Conservation (phyloP, 2,113 vertebrate genomes). For the Hyaena hyaena region DNA sequence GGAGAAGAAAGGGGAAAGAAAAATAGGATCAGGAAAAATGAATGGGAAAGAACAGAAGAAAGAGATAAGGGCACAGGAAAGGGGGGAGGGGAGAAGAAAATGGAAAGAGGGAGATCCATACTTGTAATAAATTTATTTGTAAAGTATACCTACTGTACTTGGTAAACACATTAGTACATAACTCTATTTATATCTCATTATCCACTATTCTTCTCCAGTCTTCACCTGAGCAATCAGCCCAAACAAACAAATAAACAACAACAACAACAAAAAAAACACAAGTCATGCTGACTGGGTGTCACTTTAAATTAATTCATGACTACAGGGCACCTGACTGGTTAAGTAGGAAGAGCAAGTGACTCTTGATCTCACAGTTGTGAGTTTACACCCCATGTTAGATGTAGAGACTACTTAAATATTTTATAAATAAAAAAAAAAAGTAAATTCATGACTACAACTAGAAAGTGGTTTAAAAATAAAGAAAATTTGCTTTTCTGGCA, state of each 20-base stretch:
- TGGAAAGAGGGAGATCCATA: neutral
- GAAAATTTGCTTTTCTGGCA: neutral
- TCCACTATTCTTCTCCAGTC: neutral
- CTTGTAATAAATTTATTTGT: neutral
- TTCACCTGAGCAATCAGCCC: neutral
- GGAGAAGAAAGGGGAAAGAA: neutral
- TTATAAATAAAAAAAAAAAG: no score
- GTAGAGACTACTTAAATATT: no score
- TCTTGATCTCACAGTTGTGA: no score
- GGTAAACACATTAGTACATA: neutral
- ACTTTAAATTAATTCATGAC: neutral
- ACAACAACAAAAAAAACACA: neutral
- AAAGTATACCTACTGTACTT: neutral
- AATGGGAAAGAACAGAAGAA: neutral
- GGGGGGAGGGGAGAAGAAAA: neutral
- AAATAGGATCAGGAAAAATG: neutral
- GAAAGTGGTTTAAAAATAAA: conserved; percentile 25
- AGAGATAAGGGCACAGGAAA: neutral
- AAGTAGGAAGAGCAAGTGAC: no score
- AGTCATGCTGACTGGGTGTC: neutral
- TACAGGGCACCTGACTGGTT: neutral
- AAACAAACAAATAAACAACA: neutral
- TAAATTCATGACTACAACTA: neutral
- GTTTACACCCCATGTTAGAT: no score
- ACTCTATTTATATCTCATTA: neutral